Evolutionary conservation across 2,797 vertebrate species (phyloP), one percentile per base, ranked within the genome.

Genomic region (Telmatherina bonti): DNA sequence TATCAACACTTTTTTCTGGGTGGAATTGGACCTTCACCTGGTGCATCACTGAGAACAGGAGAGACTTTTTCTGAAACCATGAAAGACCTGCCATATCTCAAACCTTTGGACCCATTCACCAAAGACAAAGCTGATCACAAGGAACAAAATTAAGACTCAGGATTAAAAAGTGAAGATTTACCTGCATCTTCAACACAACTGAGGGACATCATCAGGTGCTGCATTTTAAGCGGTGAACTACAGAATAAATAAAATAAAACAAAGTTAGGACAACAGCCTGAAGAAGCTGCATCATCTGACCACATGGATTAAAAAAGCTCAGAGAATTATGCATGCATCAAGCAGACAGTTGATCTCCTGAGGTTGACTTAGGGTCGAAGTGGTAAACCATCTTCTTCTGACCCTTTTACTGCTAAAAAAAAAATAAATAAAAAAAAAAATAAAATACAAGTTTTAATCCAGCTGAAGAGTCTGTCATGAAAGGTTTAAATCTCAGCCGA

Each of bases 401-500:
- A 83, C 60, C 73, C 35, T 81, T 65, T 66, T 54, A 2, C n/a
- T n/a, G n/a, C n/a, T n/a, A n/a, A n/a, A n/a, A n/a, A n/a, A n/a
- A n/a, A n/a, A n/a, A n/a, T n/a, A n/a, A n/a, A n/a, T n/a, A n/a
- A n/a, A n/a, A n/a, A n/a, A n/a, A n/a, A n/a, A n/a, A n/a, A n/a
- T n/a, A 85, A 36, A 72, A 43, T 57, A 73, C 60, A 68, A 54
- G n/a, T 36, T 56, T 54, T 2, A 0, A 11, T 18, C 20, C 11
- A 26, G 61, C 13, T 33, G 33, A 65, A 66, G 30, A 41, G 20
- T 53, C 56, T 58, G 30, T 41, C 78, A 92, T 91, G 91, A 82
- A 51, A 61, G 67, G 60, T 47, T 43, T 57, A 12, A 18, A 24
- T 15, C 38, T 83, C 66, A 49, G 58, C 52, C 8, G 54, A 27